Evolutionary conservation across 2,888 invertebrate species (phyloP).

Genomic region (Rhamnusium bicolor): DNA sequence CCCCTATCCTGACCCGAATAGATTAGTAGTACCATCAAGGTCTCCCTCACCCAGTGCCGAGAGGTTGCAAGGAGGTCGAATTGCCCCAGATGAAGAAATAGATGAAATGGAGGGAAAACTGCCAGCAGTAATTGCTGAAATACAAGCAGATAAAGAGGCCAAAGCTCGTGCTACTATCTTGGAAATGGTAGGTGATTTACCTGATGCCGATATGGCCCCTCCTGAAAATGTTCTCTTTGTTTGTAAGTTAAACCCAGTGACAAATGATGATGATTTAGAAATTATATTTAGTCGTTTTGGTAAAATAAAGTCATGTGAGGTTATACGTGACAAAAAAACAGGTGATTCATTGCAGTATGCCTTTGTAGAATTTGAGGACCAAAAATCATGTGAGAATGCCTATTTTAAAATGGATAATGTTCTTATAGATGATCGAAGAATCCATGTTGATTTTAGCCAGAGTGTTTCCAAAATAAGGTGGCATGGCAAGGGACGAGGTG

Average conservation of each 20-base stretch:
- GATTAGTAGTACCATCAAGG: constrained; percentile 83
- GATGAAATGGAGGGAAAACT: constrained; percentile 90
- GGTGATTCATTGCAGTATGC: constrained; percentile 98
- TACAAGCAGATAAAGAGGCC: constrained; percentile 92
- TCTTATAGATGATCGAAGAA: constrained; percentile 96
- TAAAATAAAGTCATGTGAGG: constrained; percentile 93
- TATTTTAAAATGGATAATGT: constrained; percentile 99
- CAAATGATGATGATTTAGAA: constrained; percentile 96
- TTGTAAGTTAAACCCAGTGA: constrained; percentile 98
- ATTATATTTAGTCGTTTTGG: constrained; percentile 98
- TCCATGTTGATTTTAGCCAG: constrained; percentile 99
- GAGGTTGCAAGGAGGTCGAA: constrained; percentile 84
- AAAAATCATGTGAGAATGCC: constrained; percentile 95
- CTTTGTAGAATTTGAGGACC: constrained; percentile 96
- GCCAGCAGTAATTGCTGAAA: constrained; percentile 88
- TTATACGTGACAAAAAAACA: constrained; percentile 93
- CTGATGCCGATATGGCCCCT: constrained; percentile 97
- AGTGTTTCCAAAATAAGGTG: constrained; percentile 96
- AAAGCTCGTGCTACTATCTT: constrained; percentile 97
- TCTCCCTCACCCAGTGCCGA: constrained; percentile 93
- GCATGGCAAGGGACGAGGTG: constrained; percentile 90
- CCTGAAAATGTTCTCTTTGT: constrained; percentile 99
- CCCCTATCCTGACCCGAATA: constrained; percentile 92
- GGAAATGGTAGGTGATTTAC: constrained; percentile 98
- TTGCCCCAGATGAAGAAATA: constrained; percentile 94